Evolutionary conservation across 53 echinoderm and acorn worm genomes (phyloP), one percentile per base, ranked within the genome.

Genomic region (Patiria pectinifera): DNA sequence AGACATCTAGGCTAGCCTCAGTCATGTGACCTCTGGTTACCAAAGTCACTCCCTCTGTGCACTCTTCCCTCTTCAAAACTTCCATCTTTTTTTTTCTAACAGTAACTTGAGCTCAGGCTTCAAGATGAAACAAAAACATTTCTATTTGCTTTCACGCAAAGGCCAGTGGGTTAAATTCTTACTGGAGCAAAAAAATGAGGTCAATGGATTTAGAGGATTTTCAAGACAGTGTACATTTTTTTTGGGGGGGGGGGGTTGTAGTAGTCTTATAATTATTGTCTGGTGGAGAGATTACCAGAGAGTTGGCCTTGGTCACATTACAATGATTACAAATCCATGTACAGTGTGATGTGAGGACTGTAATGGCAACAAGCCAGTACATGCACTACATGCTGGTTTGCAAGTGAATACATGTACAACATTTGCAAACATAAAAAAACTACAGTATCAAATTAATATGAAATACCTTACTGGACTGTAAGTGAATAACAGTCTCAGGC

Each of bases 171-270:
- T 21, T 14, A 70, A 21, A 70, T 70, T 70, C 21, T 70, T 15
- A 18, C 21, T 16, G 19, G 70, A 70, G 70, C 35, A 21, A 2
- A 70, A 70, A 70, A 70, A 70, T 70, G 11, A 70, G 70, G 70
- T 70, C 70, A 70, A 70, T 70, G 70, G 70, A 70, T 70, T 70
- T 70, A 70, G 21, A 70, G 70, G 70, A 70, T 70, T 70, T 18
- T 70, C 4, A 5, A 18, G 5, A 21, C 16, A 18, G 70, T 60
- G 70, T 70, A 18, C 4, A 70, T 24, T 74, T 74, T 74, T 74
- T 24, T 53, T 53, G 1, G 8, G 53, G 53, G 53, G 53, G 53
- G 53, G 53, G 53, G 53, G 53, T 5, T 5, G 53, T n/a, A 74
- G 74, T 21, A 23, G 74, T 74, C 6, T 74, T 74, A 2, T 66